Evolutionary conservation across 2,797 vertebrate genomes (phyloP).

Genomic region (Tarsius wallacei): DNA sequence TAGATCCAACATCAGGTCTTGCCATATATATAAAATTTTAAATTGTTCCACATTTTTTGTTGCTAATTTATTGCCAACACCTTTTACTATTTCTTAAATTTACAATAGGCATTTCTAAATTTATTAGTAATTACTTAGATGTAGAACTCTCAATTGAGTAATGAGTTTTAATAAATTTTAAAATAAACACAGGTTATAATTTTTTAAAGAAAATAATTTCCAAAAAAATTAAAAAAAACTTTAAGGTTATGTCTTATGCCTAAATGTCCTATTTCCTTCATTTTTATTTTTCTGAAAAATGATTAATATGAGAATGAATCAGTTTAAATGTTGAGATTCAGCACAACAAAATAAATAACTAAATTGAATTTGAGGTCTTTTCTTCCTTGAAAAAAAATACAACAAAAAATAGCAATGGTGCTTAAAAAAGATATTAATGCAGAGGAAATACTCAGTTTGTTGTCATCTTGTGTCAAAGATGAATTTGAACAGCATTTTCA

Average conservation of each 20-base stretch:
- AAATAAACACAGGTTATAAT: neutral
- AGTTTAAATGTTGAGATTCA: neutral
- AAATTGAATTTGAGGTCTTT: neutral
- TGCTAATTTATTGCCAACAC: neutral
- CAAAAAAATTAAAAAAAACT: neutral
- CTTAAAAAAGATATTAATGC: neutral
- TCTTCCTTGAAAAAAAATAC: neutral
- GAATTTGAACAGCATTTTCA: neutral
- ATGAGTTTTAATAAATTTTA: neutral
- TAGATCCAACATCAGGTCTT: neutral
- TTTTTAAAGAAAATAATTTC: neutral
- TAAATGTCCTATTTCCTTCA: neutral
- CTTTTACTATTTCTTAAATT: neutral
- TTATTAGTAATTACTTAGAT: neutral
- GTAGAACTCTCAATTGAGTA: neutral
- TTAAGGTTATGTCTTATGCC: neutral
- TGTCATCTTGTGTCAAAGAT: neutral
- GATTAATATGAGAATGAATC: neutral
- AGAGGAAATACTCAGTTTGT: neutral
- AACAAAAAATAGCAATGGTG: neutral
- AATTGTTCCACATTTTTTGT: neutral
- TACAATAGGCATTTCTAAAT: neutral
- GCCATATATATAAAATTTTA: neutral
- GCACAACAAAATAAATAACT: neutral
- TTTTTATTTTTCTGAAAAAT: slow-evolving; percentile 41